phyloP scores from a whole-genome alignment of 2,797 vertebrate genomes.

The Molossus molossus region DNA sequence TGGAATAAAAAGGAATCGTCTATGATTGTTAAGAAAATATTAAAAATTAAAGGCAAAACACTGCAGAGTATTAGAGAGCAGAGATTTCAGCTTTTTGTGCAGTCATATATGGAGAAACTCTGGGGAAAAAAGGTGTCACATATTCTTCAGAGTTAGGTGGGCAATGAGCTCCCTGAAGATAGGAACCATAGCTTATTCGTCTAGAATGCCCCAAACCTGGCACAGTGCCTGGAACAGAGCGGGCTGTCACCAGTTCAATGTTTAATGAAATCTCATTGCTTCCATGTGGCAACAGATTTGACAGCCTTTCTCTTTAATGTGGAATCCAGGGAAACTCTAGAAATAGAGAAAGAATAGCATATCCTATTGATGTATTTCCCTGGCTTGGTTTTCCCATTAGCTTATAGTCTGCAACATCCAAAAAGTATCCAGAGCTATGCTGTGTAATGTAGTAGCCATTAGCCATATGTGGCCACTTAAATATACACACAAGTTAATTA shows the following conservation, averaged over 20 bases:
- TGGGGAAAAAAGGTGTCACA: background rate
- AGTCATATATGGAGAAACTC: background rate
- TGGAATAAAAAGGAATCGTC: background rate
- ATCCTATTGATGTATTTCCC: background rate
- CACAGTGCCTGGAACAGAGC: background rate
- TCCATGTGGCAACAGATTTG: background rate
- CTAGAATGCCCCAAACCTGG: background rate
- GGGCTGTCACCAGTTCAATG: background rate
- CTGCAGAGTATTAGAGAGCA: background rate
- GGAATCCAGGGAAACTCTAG: background rate
- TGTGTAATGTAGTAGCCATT: background rate
- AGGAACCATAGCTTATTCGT: background rate
- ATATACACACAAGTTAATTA: background rate
- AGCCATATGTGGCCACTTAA: background rate
- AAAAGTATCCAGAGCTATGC: background rate
- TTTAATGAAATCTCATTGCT: background rate
- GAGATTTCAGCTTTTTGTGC: background rate
- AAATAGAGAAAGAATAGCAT: background rate
- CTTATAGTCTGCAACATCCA: background rate
- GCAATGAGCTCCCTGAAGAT: background rate
- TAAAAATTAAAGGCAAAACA: constrained; percentile 39
- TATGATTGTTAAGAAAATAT: background rate
- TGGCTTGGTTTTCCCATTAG: background rate
- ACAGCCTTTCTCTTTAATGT: background rate
- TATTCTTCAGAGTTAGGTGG: background rate